These are phyloP conservation scores for Phocides pigmalion DNA, from an alignment of 1,140 invertebrate genomes.

Conservation along the genomic window DNA sequence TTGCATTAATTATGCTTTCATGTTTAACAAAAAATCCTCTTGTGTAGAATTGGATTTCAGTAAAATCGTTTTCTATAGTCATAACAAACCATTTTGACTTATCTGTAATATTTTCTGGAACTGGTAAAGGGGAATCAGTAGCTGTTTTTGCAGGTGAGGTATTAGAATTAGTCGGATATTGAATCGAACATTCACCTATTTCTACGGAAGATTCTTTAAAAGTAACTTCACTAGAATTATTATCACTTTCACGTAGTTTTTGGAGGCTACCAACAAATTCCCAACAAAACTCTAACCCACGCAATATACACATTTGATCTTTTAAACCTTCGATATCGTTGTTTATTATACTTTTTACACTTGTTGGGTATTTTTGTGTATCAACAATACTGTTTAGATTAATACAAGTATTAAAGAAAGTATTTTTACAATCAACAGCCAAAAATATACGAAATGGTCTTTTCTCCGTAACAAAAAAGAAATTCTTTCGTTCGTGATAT, in stretches of 20 bases:
- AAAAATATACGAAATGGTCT: conserved; percentile 68
- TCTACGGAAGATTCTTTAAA: neutral
- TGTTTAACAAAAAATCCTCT: conserved; percentile 75
- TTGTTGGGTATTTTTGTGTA: conserved; percentile 62
- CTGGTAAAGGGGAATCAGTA: too few species aligned
- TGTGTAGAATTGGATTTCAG: conserved; percentile 67
- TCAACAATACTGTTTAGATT: conserved; percentile 67
- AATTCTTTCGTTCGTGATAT: conserved; percentile 68
- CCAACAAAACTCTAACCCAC: conserved; percentile 65
- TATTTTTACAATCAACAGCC: conserved; percentile 52
- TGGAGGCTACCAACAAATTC: conserved; percentile 66
- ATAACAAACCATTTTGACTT: conserved; percentile 76
- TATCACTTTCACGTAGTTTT: conserved; percentile 52
- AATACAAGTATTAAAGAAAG: conserved; percentile 60
- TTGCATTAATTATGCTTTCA: conserved; percentile 67
- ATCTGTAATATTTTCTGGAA: conserved; percentile 28
- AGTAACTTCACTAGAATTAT: conserved; percentile 3
- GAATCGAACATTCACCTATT: neutral
- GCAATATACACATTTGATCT: conserved; percentile 74
- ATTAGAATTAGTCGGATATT: neutral
- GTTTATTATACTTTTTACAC: conserved; percentile 66
- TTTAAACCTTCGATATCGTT: conserved; percentile 54
- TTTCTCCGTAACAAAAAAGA: conserved; percentile 60
- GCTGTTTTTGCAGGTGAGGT: too few species aligned
- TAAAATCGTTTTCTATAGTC: conserved; percentile 75